Evolutionary conservation across 1,140 invertebrate species (phyloP).

Genomic region (Copidosoma floridanum): DNA sequence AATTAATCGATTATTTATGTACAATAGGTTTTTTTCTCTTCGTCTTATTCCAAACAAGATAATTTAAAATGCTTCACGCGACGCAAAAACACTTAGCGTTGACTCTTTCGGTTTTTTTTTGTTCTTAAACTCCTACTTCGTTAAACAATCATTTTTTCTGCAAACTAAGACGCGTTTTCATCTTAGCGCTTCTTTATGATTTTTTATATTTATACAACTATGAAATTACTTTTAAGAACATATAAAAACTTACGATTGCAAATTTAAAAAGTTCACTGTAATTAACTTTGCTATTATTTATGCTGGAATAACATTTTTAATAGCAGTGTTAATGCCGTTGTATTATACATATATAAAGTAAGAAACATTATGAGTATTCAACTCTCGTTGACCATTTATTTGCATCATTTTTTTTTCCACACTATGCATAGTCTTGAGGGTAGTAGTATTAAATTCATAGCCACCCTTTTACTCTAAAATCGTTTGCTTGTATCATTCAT

Average conservation of each 20-base stretch:
- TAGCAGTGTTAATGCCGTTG: conserved; percentile 39
- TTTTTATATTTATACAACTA: conserved; percentile 31
- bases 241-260: conserved; percentile 53
- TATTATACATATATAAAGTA: conserved; percentile 49
- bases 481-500: too few species aligned
- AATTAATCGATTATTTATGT: conserved; percentile 43
- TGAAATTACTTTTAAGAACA: conserved; percentile 51
- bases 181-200: conserved; percentile 24
- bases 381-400: too few species aligned
- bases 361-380: conserved; percentile 53
- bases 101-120: conserved; percentile 1
- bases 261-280: conserved; percentile 30
- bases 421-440: conserved; percentile 20
- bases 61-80: conserved; percentile 20
- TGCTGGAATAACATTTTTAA: conserved; percentile 34
- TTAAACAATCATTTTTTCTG: conserved; percentile 32
- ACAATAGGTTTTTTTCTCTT: conserved; percentile 42
- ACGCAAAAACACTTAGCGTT: conserved; percentile 13
- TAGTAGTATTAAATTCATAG: too few species aligned
- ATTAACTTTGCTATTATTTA: conserved; percentile 15
- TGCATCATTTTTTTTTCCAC: conserved; percentile 10
- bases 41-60: conserved; percentile 24
- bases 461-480: conserved; percentile 5
- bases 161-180: conserved; percentile 17
- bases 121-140: too few species aligned